phyloP scores from a whole-genome alignment of 2,888 invertebrate genomes.

The Melanotus villosus region DNA sequence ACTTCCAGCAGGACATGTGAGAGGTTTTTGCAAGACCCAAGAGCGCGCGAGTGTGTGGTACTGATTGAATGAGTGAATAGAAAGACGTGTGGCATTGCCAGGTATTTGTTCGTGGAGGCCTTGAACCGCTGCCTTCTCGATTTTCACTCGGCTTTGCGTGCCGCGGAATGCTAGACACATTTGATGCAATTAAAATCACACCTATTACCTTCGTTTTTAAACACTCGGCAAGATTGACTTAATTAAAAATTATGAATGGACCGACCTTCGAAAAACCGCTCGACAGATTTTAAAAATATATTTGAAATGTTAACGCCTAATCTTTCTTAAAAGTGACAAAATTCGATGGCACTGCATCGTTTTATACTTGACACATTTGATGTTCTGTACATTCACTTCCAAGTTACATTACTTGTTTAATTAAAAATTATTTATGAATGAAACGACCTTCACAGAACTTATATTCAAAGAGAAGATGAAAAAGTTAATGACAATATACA shows the following conservation, averaged over 20 bases:
- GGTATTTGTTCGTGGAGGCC: slow-evolving; percentile 12
- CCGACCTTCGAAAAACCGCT: neutral
- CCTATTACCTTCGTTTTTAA: neutral
- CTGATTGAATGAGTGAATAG: slow-evolving; percentile 1
- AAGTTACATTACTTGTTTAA: too few species aligned
- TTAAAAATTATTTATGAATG: too few species aligned
- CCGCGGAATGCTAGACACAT: slow-evolving; percentile 14
- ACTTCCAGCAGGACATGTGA: neutral
- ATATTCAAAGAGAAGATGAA: too few species aligned
- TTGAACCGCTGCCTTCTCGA: slow-evolving; percentile 18
- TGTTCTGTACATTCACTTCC: too few species aligned
- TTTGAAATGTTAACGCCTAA: too few species aligned
- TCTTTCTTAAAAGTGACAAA: too few species aligned
- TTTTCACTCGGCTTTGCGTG: slow-evolving; percentile 9
- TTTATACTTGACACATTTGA: too few species aligned
- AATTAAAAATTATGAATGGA: slow-evolving; percentile 15
- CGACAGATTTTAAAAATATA: too few species aligned
- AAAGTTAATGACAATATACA: too few species aligned
- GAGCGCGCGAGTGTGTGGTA: neutral
- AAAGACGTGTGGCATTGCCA: slow-evolving; percentile 11
- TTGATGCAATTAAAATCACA: slow-evolving; percentile 19
- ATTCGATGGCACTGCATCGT: too few species aligned
- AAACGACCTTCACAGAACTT: too few species aligned
- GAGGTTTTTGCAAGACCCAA: neutral
- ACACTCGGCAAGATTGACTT: neutral